Evolutionary conservation across 2,797 vertebrate species (phyloP).

Genomic region (Chromobotia macracanthus): DNA sequence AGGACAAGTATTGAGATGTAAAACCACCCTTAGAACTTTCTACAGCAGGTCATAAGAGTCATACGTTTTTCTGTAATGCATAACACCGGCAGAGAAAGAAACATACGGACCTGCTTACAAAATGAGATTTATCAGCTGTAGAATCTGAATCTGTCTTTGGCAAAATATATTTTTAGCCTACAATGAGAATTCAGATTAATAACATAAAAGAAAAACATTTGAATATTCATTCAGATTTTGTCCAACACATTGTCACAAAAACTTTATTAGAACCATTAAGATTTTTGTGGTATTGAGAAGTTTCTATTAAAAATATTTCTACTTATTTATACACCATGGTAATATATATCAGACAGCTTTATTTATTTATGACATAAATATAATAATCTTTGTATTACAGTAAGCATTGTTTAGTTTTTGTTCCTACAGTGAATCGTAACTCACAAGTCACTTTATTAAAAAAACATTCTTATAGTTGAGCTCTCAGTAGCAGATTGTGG

Average conservation of each 20-base stretch:
- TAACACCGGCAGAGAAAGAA: background rate
- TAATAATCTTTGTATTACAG: no score
- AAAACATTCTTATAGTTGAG: background rate
- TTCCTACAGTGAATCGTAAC: no score
- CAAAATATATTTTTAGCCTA: no score
- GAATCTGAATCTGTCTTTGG: background rate
- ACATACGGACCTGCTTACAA: background rate
- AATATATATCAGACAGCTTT: no score
- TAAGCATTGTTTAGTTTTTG: no score
- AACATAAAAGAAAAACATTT: background rate
- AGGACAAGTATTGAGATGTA: background rate
- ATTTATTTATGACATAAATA: no score
- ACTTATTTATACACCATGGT: no score
- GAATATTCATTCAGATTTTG: background rate
- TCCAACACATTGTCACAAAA: background rate
- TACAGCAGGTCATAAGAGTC: background rate
- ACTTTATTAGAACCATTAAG: background rate
- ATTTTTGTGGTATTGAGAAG: no score
- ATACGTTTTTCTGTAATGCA: background rate
- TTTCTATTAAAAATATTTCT: no score
- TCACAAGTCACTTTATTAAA: background rate
- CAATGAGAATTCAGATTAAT: no score
- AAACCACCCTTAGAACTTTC: constrained; percentile 1
- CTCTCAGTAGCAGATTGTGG: background rate
- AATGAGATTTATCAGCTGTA: no score